Base-by-base conservation (phyloP, 2,113 vertebrate genomes). In the Laterallus jamaicensis region DNA sequence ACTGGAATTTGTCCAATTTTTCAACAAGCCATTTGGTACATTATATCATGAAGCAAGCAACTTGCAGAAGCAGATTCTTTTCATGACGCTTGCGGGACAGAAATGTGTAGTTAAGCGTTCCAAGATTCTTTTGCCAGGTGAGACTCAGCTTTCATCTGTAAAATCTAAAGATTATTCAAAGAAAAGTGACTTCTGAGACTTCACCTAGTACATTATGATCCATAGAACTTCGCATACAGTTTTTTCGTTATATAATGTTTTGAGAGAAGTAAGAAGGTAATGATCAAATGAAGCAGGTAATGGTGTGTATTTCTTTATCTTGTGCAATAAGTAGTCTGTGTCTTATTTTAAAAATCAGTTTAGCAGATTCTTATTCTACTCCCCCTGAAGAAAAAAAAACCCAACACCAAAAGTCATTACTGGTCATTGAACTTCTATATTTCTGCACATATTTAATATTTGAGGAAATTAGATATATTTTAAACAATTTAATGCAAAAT, bases 1-100 rank as follows among this genome's bases (percentile, higher is more conserved):
- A 52, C 74, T 98, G 98, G 98, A 98, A 96, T 97, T 83, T 92
- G 86, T 98, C 98, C 98, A 98, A 74, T 93, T 96, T 96, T 97
- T 96, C 76, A 93, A 91, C 75, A 95, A 97, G 70, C 90, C 96
- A 96, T 97, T 98, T 98, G 97, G 93, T 97, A 96, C 82, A 70
- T 96, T 97, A 91, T 96, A 94, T 92, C 78, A 85, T 90, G 95
- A 96, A 95, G 85, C 86, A 96, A 98, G 94, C 85, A 92, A 97
- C 87, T 97, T 96, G 50, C 66, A 94, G 95, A 95, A 95, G 80
- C 85, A 82, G 86, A 96, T 96, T 95, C 92, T 90, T 91, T 94
- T 82, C 40, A 71, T 44, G 88, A 47, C 32, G 39, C 49, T 96
- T 79, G 56, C 88, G 91, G 94, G 59, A 60, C 88, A 95, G 89